Conservation (phyloP, 1,140 invertebrate species). For the Brachionus paranguensis region DNA sequence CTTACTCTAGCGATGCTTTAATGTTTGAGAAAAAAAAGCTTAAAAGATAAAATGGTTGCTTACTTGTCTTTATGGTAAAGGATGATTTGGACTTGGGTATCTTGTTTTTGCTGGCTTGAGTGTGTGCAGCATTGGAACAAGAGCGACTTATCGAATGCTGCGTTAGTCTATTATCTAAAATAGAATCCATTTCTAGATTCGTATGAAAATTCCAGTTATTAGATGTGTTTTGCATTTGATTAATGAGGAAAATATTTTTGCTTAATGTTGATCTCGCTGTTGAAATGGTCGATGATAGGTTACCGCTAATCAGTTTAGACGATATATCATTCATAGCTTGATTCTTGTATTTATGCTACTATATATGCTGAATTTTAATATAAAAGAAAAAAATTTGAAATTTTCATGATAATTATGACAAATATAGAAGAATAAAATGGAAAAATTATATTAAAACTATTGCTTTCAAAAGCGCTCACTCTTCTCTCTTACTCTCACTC, state of each 20-base stretch:
- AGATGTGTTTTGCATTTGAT: not conserved
- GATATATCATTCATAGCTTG: constrained; percentile 10
- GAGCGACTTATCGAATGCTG: not conserved
- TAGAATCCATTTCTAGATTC: constrained; percentile 32
- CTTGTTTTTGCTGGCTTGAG: not conserved
- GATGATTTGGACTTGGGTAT: constrained; percentile 24
- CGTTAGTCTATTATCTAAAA: constrained; percentile 3
- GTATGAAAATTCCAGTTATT: constrained; percentile 21
- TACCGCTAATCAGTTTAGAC: constrained; percentile 9
- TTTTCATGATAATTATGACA: constrained; percentile 34
- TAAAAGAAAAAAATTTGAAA: constrained; percentile 24
- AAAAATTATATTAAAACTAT: constrained; percentile 2
- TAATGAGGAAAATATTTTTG: constrained; percentile 17
- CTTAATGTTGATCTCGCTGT: constrained; percentile 7
- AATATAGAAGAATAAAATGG: not conserved
- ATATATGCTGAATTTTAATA: constrained; percentile 6
- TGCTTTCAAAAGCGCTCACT: not conserved
- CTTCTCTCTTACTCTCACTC: not conserved
- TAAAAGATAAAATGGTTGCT: not conserved
- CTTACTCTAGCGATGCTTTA: not conserved
- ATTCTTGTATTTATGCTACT: not conserved
- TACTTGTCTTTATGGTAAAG: constrained; percentile 9
- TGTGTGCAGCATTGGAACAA: not conserved
- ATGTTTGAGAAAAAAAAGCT: too few species aligned
- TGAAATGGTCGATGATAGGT: constrained; percentile 29